Conservation (phyloP, 1,140 invertebrate genomes). For the Anagrus nilaparvatae region DNA sequence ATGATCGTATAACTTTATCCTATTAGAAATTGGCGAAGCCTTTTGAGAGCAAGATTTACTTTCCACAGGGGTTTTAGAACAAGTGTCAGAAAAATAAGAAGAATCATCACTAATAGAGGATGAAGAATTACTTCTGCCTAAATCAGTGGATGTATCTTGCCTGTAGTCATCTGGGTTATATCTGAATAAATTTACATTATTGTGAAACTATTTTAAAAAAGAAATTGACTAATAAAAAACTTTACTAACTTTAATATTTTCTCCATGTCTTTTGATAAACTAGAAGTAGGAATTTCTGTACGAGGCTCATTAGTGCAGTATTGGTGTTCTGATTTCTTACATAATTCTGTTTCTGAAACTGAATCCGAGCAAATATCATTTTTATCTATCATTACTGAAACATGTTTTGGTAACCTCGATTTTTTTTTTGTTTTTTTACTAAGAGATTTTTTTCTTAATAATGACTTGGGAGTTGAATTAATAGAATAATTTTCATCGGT, state of each 20-base stretch:
- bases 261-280: too few species aligned
- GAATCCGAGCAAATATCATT: neutral
- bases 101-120: constrained; percentile 35
- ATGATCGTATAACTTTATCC: constrained; percentile 33
- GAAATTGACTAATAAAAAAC: neutral
- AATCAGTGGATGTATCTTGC: constrained; percentile 24
- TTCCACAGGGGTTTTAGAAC: constrained; percentile 14
- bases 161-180: constrained; percentile 35
- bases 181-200: too few species aligned
- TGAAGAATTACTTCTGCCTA: constrained; percentile 21
- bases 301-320: too few species aligned
- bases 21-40: constrained; percentile 17
- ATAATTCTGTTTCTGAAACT: too few species aligned
- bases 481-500: neutral
- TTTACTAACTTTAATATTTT: constrained; percentile 3
- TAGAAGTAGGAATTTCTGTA: too few species aligned
- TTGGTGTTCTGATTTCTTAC: too few species aligned
- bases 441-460: neutral
- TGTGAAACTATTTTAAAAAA: constrained; percentile 10
- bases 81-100: constrained; percentile 32
- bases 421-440: too few species aligned
- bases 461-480: neutral
- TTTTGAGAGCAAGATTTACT: constrained; percentile 19
- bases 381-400: neutral
- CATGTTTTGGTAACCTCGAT: neutral